phyloP scores from a whole-genome alignment of 2,797 vertebrate genomes.

The Peromyscus nudipes region DNA sequence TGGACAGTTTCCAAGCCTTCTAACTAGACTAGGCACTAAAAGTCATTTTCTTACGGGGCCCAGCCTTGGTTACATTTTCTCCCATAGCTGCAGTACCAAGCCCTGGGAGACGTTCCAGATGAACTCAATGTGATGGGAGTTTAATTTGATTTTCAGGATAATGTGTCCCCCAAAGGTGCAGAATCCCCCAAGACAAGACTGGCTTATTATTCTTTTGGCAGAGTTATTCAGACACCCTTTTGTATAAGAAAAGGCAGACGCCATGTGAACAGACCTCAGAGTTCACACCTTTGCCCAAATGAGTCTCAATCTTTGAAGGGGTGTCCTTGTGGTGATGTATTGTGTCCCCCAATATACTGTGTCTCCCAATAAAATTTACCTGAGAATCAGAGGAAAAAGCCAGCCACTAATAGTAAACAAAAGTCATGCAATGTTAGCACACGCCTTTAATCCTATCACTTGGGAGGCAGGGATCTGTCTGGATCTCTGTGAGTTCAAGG shows the following conservation, averaged over 20 bases:
- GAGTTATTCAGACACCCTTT: slow-evolving; percentile 22
- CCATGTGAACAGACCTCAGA: background rate
- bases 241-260: slow-evolving; percentile 10
- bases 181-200: slow-evolving; percentile 51
- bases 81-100: background rate
- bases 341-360: too few species aligned
- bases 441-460: too few species aligned
- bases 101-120: background rate
- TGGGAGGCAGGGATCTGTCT: too few species aligned
- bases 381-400: too few species aligned
- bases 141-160: slow-evolving; percentile 78
- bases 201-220: slow-evolving; percentile 46
- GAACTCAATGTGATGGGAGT: slow-evolving; percentile 17
- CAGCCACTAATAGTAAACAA: too few species aligned
- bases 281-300: background rate
- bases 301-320: background rate
- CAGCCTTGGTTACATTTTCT: background rate
- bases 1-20: slow-evolving; percentile 64
- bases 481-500: too few species aligned
- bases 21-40: slow-evolving; percentile 45
- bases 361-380: too few species aligned
- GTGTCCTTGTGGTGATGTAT: background rate
- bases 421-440: too few species aligned
- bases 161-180: slow-evolving; percentile 51
- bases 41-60: slow-evolving; percentile 37